Conservation (phyloP, 1,140 invertebrate genomes). For the Trichonephila clavipes region DNA sequence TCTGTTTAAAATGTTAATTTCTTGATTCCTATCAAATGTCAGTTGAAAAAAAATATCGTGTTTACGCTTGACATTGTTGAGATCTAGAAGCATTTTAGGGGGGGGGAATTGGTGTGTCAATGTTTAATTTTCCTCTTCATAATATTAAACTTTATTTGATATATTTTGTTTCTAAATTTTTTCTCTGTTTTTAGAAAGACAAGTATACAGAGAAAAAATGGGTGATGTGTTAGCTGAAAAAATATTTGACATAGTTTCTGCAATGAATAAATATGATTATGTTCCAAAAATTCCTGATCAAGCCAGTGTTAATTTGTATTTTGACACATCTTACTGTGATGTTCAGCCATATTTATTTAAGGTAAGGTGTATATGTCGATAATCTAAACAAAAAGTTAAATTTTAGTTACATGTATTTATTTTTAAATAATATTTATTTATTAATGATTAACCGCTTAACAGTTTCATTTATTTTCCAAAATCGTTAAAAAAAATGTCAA, state of each 20-base stretch:
- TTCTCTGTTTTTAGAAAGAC: slow-evolving; percentile 85
- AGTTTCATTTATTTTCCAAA: no score
- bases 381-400: not conserved
- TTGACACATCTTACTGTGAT: slow-evolving; percentile 94
- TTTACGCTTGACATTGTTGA: no score
- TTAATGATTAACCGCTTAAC: no score
- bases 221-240: slow-evolving; percentile 95
- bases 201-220: slow-evolving; percentile 92
- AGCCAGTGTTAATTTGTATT: slow-evolving; percentile 94
- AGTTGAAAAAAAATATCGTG: no score
- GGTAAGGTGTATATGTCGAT: slow-evolving; percentile 80
- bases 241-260: slow-evolving; percentile 94
- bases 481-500: no score
- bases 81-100: no score
- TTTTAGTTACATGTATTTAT: no score
- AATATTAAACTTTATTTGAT: not conserved
- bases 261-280: slow-evolving; percentile 97
- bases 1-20: no score
- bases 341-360: slow-evolving; percentile 98
- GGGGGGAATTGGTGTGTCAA: no score
- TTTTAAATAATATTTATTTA: no score
- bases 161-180: not conserved
- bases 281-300: slow-evolving; percentile 96
- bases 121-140: no score
- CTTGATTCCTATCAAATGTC: no score